Evolutionary conservation across 2,888 invertebrate genomes (phyloP).

Genomic region (Encarsia formosa): DNA sequence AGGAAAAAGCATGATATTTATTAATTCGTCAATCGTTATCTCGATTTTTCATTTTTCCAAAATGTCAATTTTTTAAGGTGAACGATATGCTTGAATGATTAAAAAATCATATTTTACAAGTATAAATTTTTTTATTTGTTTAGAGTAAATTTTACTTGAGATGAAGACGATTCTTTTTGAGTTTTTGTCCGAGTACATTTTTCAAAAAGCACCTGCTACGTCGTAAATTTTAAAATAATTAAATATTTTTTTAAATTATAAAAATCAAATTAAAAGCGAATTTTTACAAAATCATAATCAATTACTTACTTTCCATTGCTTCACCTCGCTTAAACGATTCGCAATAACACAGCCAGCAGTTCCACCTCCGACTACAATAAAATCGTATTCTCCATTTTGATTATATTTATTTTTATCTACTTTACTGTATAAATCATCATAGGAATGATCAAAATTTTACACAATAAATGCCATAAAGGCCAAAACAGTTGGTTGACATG

Average conservation of each 20-base stretch:
- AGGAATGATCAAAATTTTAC: background rate
- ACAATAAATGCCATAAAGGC: background rate
- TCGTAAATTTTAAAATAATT: background rate
- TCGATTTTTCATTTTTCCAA: too few relatives aligned
- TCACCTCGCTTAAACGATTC: constrained; percentile 3
- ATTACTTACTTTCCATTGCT: constrained; percentile 1
- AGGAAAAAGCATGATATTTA: background rate
- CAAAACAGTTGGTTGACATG: background rate
- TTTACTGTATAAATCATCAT: background rate
- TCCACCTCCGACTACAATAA: constrained; percentile 6
- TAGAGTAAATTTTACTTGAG: too few relatives aligned
- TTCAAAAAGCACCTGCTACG: background rate
- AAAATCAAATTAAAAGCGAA: background rate
- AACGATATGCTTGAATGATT: too few relatives aligned
- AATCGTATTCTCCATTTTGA: background rate
- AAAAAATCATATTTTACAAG: too few relatives aligned
- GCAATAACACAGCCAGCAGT: constrained; percentile 3
- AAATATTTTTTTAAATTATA: background rate
- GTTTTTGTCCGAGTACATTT: too few relatives aligned
- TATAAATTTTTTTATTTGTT: too few relatives aligned
- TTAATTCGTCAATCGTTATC: background rate
- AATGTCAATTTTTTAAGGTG: too few relatives aligned
- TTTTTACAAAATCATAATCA: background rate
- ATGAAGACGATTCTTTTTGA: too few relatives aligned
- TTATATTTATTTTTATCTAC: background rate